These are phyloP conservation scores for Formica aserva DNA, from an alignment of 2,888 invertebrate genomes.

Conservation along the genomic window DNA sequence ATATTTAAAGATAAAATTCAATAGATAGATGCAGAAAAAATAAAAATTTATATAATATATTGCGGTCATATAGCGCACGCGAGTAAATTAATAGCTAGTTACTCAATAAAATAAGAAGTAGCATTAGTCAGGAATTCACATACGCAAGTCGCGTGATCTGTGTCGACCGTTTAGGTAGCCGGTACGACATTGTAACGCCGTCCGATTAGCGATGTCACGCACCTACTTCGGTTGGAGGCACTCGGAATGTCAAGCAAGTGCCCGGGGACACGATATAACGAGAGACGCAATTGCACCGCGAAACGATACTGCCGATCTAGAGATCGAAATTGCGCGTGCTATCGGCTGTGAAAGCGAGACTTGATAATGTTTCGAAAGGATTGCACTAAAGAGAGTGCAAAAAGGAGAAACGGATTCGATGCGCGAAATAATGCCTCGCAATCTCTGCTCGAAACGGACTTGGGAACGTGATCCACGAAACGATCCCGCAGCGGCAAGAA, in stretches of 20 bases:
- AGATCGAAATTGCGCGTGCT: slow-evolving; percentile 54
- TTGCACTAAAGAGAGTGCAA: neutral
- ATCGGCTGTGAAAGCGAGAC: slow-evolving; percentile 62
- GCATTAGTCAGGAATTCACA: slow-evolving; percentile 5
- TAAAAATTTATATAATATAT: neutral
- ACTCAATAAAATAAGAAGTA: slow-evolving; percentile 11
- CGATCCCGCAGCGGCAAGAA: neutral
- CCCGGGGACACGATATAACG: slow-evolving; percentile 60
- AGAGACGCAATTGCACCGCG: slow-evolving; percentile 46
- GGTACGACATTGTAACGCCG: slow-evolving; percentile 28
- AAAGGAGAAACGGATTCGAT: neutral
- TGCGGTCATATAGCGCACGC: neutral
- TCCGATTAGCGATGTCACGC: slow-evolving; percentile 44
- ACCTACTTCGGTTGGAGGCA: slow-evolving; percentile 26
- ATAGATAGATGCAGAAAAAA: neutral
- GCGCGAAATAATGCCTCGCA: neutral
- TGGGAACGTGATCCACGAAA: neutral
- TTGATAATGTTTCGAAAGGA: slow-evolving; percentile 28
- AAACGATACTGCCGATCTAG: slow-evolving; percentile 39
- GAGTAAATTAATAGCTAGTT: neutral
- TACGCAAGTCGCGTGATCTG: slow-evolving; percentile 39
- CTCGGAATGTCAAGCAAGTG: slow-evolving; percentile 48
- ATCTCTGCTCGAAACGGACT: neutral
- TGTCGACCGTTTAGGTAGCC: slow-evolving; percentile 28
- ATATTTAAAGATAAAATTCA: neutral